Conservation (phyloP, 2,113 vertebrate species). For the Bolborhynchus lineola region DNA sequence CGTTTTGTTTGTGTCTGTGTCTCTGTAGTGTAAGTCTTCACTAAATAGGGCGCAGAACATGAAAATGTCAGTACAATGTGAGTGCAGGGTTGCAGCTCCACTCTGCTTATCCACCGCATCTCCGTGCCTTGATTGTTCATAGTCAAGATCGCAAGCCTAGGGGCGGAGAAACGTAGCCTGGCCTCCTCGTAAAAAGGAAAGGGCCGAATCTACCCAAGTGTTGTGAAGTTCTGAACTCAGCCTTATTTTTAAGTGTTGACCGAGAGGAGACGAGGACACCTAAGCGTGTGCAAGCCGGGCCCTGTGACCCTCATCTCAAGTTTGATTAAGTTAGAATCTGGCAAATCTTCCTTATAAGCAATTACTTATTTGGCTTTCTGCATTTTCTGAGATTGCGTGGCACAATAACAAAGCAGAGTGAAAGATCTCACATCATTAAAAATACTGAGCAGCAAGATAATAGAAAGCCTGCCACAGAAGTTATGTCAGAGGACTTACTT, state of each 20-base stretch:
- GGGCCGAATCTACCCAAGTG: background rate
- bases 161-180: background rate
- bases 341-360: background rate
- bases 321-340: background rate
- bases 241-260: background rate
- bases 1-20: background rate
- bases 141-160: background rate
- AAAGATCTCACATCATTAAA: background rate
- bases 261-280: background rate
- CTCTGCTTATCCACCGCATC: background rate
- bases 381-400: background rate
- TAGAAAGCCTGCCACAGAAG: background rate
- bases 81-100: background rate
- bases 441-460: background rate
- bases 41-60: background rate
- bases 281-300: background rate
- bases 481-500: background rate
- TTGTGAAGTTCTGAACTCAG: background rate
- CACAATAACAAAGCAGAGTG: background rate
- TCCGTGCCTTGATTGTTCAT: background rate
- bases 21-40: background rate
- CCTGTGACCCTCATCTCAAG: background rate
- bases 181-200: background rate
- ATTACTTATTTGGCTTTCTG: background rate
- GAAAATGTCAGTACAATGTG: background rate